Base-by-base conservation (phyloP, 92 coral and sea anemone genomes). In the Pocillopora meandrina region DNA sequence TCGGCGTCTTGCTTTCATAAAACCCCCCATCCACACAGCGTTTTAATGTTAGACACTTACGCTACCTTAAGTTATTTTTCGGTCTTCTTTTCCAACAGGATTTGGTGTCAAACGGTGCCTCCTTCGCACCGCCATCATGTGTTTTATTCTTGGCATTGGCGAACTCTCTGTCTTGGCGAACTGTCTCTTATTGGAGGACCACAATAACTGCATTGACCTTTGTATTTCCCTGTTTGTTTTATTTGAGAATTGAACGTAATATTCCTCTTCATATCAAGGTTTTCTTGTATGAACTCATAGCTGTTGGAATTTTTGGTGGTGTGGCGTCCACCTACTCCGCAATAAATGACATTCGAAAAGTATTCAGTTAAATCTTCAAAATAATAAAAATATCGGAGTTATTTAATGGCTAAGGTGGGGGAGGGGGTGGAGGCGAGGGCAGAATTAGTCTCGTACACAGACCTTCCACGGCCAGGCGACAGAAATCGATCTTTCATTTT, bases 171-270 rank as follows among this genome's bases (percentile, higher is more conserved):
- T n/a, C n/a, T n/a, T n/a, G n/a, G n/a, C n/a, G n/a, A n/a, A n/a
- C n/a, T n/a, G n/a, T n/a, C 97, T 23, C 93, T 95, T 1, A 91
- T 95, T 76, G 98, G 98, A 18, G 97, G 98, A 9, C 98, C 31
- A 90, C 98, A 18, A 92, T 92, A 3, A 91, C 92, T 10, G 86
- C 91, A 10, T 87, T 95, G 34, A 95, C 98, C 10, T 95, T 95
- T 64, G 91, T 93, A 34, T 95, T 95, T 70, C 98, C 98, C 2
- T 94, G 98, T 67, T 79, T 95, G 87, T 94, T 95, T 66, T 95
- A 95, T 73, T 78, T 95, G 35, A 89, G 88, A 83, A 85, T 95
- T 16, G 71, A 84, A 68, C 10, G 76, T 36, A 86, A 84, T 72
- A 82, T 93, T 34, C 90, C 98, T 71, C 90, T 94, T 14, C 96